Evolutionary conservation across 1,140 invertebrate species (phyloP).

Genomic region (Oppia nitens): DNA sequence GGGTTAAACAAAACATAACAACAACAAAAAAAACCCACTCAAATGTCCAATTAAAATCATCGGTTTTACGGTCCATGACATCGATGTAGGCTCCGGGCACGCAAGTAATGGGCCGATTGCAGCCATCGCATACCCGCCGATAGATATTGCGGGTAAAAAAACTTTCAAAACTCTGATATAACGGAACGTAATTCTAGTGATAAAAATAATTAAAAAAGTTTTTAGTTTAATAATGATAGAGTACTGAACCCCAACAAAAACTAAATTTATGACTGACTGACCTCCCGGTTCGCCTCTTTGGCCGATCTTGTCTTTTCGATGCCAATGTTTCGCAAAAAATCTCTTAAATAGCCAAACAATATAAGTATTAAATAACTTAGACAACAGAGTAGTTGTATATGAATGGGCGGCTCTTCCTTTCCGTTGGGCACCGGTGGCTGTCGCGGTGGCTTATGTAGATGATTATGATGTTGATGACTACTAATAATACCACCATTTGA

Average conservation of each 20-base stretch:
- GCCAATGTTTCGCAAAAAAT: constrained; percentile 30
- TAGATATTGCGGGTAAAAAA: constrained; percentile 93
- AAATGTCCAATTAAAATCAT: constrained; percentile 80
- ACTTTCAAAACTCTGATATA: constrained; percentile 80
- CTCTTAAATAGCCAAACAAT: constrained; percentile 32
- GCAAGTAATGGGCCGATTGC: constrained; percentile 80
- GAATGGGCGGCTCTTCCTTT: constrained; percentile 19
- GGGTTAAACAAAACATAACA: not conserved
- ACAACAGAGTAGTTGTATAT: constrained; percentile 20
- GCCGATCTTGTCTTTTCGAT: constrained; percentile 29
- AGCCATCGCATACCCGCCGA: constrained; percentile 73
- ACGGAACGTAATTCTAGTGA: constrained; percentile 59
- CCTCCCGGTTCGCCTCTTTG: constrained; percentile 25
- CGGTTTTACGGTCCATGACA: constrained; percentile 63
- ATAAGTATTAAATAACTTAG: constrained; percentile 25
- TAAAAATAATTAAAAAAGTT: not conserved
- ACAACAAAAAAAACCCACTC: constrained; percentile 37
- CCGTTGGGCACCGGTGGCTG: too few relatives aligned
- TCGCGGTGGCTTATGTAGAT: too few relatives aligned
- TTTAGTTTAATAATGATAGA: not conserved
- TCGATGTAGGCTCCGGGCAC: constrained; percentile 68
- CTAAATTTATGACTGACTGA: constrained; percentile 7
- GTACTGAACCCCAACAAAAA: too few relatives aligned
- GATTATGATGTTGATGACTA: too few relatives aligned
- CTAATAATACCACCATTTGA: too few relatives aligned